Conservation (phyloP, 2,888 invertebrate species). For the Drosophila monieri region DNA sequence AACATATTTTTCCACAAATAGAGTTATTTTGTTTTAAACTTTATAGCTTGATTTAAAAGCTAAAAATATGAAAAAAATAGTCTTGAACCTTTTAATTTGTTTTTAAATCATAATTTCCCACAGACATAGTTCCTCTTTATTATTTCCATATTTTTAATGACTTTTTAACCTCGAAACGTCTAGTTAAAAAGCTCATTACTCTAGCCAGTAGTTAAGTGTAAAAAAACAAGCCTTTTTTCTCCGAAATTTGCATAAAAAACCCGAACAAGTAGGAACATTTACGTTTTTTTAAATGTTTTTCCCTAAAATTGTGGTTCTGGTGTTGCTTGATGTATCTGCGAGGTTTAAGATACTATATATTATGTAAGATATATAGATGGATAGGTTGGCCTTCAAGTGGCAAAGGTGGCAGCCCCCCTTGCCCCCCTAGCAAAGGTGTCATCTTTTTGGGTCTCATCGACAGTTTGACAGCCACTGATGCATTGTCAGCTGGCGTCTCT, state of each 20-base stretch:
- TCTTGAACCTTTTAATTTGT: too few relatives aligned
- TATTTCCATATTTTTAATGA: neutral
- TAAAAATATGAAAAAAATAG: too few relatives aligned
- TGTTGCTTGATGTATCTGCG: conserved; percentile 19
- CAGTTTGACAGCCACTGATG: conserved; percentile 54
- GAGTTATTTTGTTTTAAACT: too few relatives aligned
- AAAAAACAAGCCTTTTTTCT: conserved; percentile 21
- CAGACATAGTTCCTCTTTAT: neutral
- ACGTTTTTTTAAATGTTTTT: conserved; percentile 8
- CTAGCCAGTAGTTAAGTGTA: neutral
- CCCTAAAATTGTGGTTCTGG: conserved; percentile 25
- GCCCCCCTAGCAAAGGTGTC: neutral
- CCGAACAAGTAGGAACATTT: neutral
- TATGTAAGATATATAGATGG: conserved; percentile 1
- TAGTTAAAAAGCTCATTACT: conserved; percentile 12
- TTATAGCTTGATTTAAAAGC: too few relatives aligned
- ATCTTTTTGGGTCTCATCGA: conserved; percentile 30
- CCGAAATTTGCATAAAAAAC: conserved; percentile 22
- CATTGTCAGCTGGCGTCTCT: conserved; percentile 17
- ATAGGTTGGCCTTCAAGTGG: conserved; percentile 25
- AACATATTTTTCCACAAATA: too few relatives aligned
- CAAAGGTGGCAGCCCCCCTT: neutral
- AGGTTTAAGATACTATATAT: conserved; percentile 6
- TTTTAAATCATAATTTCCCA: neutral
- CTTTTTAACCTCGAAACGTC: conserved; percentile 5